A percentile compares a stretch with the other conserved stretches of the same genome.
These are phyloP conservation scores for Barypeithes pellucidus DNA, from an alignment of 2,888 invertebrate genomes.

Conservation along the genomic window DNA sequence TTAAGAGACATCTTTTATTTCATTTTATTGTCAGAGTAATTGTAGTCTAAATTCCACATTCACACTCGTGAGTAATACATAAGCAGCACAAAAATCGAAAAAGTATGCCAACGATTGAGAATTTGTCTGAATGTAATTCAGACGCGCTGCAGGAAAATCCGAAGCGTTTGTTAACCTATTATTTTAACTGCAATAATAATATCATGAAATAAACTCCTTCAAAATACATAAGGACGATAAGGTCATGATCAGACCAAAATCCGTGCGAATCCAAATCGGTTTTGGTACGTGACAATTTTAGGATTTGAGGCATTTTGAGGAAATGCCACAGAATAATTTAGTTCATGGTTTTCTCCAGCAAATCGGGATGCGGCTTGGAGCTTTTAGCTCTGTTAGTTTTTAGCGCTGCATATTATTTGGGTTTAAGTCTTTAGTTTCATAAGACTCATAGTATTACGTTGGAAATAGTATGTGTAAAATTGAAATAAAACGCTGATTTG, in stretches of 20 bases:
- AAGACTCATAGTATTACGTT: too few relatives aligned
- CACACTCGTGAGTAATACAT: too few relatives aligned
- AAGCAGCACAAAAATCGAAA: too few relatives aligned
- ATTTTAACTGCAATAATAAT: conserved; percentile 3
- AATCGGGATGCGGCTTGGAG: conserved; percentile 40
- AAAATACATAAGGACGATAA: conserved; percentile 33
- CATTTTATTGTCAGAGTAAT: too few relatives aligned
- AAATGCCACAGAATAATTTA: conserved; percentile 54
- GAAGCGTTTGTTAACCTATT: too few relatives aligned
- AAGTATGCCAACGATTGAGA: too few relatives aligned
- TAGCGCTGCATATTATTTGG: conserved; percentile 11
- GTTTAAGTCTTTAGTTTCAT: conserved; percentile 28
- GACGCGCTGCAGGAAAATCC: too few relatives aligned
- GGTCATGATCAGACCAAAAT: conserved; percentile 40
- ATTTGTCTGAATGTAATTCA: too few relatives aligned
- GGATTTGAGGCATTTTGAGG: conserved; percentile 49
- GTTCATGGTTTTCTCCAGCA: conserved; percentile 43
- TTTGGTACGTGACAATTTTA: conserved; percentile 51
- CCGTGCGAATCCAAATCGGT: conserved; percentile 36
- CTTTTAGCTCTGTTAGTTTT: conserved; percentile 46
- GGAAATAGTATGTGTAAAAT: too few relatives aligned
- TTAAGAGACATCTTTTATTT: too few relatives aligned
- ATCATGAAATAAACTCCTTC: conserved; percentile 20
- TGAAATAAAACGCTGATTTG: too few relatives aligned
- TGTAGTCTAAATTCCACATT: too few relatives aligned